Evolutionary conservation across 2,797 vertebrate genomes (phyloP), one percentile per base, ranked within the genome.

Genomic region (Gadopsis bispinosus): DNA sequence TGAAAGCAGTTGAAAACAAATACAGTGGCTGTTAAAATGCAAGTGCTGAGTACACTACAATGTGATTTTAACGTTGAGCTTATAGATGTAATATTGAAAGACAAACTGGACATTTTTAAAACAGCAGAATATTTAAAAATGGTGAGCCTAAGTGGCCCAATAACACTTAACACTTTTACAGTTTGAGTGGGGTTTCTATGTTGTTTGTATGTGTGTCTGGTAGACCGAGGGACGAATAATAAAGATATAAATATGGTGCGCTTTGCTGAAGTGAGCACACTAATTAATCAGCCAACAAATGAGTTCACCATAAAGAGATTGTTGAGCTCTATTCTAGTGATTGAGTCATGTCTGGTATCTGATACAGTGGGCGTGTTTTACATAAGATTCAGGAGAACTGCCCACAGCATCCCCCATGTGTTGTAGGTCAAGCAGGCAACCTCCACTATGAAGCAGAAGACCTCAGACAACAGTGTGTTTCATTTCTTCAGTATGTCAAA

Each of bases 401-500:
- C 56, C 48, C 29, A 60, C 58, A 73, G 51, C 13, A 60, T 54
- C 31, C 4, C 3, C 69, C 47, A 33, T 83, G 48, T 88, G 60
- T 95, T 93, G 80, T 73, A 99, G 98, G 95, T 83, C 96, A 97
- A 91, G 95, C 96, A 71, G 93, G 95, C 60, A 95, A 81, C 65
- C 93, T 97, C n/a, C 98, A 99, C 83, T 94, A 92, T 89, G 97
- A 98, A 89, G 97, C 98, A 31, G 96, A 96, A 43, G 95, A 94
- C 72, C 94, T 98, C 65, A 96, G 97, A 66, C 95, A 93, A 39
- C 96, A 97, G 9, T 99, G 98, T 86, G 80, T 96, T 73, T 87
- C 87, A 22, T 99, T 99, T 91, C 95, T 99, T 86, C 96, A 97
- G 83, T 99, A 99, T 86, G 90, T 99, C 65, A 99, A 98, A 93